Evolutionary conservation across 2,113 vertebrate species (phyloP), one percentile per base, ranked within the genome.

Genomic region (Chrysochloris asiatica): DNA sequence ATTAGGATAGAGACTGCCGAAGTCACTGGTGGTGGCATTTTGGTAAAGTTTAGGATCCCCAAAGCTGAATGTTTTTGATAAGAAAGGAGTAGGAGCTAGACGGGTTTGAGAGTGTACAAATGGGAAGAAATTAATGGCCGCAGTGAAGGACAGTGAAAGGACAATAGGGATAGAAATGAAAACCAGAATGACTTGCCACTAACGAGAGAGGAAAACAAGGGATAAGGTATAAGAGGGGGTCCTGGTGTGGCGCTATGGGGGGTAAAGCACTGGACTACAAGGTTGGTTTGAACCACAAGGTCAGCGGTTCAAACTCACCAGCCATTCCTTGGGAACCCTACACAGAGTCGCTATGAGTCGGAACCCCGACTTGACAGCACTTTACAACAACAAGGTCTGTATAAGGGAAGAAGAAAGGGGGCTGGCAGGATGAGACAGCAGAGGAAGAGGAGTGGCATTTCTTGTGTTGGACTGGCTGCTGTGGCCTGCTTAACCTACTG

Each of bases 21-120:
- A 90, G 63, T 83, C 33, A 83, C 61, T 6, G 16, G 0, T 36
- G 9, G 24, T n/a, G 24, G 36, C 72, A 76, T 59, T 79, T 88
- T 80, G 56, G 65, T 85, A 21, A 92, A 88, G 36, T 80, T 77
- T 78, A 67, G 48, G 84, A 47, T 81, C 33, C 43, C 56, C 45
- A 61, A 72, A 87, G 72, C 38, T 59, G 33, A 75, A 33, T 88
- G n/a, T 59, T 87, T 85, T 73, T 17, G 21, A 52, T 67, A 77
- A 54, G 63, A 93, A 79, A 76, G 33, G 33, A 50, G 43, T 4
- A 84, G 61, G 72, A 82, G 2, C 81, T 71, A 54, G 26, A 93
- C 73, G 43, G 13, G 36, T 56, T 26, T 87, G 48, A 83, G 77
- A 63, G 28, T 45, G 36, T 69, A 45, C 11, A 67, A 11, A 56